These are phyloP conservation scores for Diloba caeruleocephala DNA, from an alignment of 2,888 invertebrate genomes.

Conservation along the genomic window DNA sequence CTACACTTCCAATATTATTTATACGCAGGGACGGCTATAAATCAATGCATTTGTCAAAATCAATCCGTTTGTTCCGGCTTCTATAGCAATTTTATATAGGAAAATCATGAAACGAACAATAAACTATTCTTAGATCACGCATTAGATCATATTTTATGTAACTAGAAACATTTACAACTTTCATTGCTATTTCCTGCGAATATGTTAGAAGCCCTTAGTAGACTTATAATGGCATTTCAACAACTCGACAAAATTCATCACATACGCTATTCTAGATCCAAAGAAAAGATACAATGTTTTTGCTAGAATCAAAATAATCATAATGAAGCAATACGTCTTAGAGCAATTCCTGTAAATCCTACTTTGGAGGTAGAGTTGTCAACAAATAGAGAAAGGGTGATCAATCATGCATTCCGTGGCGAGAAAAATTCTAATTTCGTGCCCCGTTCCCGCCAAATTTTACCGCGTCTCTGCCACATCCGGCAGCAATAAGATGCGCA, in stretches of 20 bases:
- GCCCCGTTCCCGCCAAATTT: conserved; percentile 69
- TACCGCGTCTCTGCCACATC: conserved; percentile 67
- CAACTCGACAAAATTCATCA: conserved; percentile 23
- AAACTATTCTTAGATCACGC: conserved; percentile 18
- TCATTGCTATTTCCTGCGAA: too few species aligned
- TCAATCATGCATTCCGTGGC: conserved; percentile 69
- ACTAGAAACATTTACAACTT: conserved; percentile 5
- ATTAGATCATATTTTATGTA: conserved; percentile 7
- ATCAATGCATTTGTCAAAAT: conserved; percentile 74
- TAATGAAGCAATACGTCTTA: conserved; percentile 60
- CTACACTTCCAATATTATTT: conserved; percentile 76
- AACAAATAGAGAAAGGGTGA: conserved; percentile 59
- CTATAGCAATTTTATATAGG: conserved; percentile 43
- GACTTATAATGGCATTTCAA: conserved; percentile 18
- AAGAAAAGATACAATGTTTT: conserved; percentile 32
- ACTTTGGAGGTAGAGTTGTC: conserved; percentile 53
- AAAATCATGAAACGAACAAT: conserved; percentile 32
- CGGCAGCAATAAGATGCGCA: conserved; percentile 68
- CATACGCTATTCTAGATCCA: conserved; percentile 50
- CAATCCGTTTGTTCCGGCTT: conserved; percentile 58
- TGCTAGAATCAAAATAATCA: conserved; percentile 37
- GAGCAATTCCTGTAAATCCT: conserved; percentile 56
- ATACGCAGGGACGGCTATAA: conserved; percentile 71
- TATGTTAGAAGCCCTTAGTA: too few species aligned
- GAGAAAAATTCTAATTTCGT: conserved; percentile 73